Evolutionary conservation across 2,888 invertebrate genomes (phyloP).

Genomic region (Agonopterix subpropinquella): DNA sequence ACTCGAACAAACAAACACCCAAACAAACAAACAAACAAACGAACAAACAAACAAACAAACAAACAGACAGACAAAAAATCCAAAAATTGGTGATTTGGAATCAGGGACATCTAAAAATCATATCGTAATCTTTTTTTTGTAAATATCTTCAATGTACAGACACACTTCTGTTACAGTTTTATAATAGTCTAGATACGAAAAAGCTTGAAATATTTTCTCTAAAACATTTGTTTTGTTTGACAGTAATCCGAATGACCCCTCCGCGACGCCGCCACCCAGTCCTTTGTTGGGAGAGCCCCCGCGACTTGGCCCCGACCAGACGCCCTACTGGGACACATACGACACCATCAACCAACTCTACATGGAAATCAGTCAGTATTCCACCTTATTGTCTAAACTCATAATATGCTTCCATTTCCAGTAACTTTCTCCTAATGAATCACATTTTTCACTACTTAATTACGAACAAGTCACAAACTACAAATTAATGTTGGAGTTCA

Average conservation of each 20-base stretch:
- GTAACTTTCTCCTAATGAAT: slow-evolving; percentile 4
- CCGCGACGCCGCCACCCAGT: slow-evolving; percentile 74
- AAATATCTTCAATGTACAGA: no score
- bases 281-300: slow-evolving; percentile 56
- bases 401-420: neutral
- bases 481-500: slow-evolving; percentile 16
- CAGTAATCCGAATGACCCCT: slow-evolving; percentile 81
- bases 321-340: slow-evolving; percentile 92
- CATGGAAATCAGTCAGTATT: slow-evolving; percentile 83
- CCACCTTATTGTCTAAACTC: neutral
- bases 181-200: no score
- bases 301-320: slow-evolving; percentile 59
- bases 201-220: no score
- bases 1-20: no score
- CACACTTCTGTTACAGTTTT: no score
- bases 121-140: no score
- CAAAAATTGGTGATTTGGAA: no score
- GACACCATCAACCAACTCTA: slow-evolving; percentile 94
- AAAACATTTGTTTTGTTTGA: neutral
- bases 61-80: no score
- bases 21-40: no score
- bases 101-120: no score
- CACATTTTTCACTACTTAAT: slow-evolving; percentile 14
- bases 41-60: no score
- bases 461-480: slow-evolving; percentile 10